Evolutionary conservation across 2,113 vertebrate species (phyloP), one percentile per base, ranked within the genome.

Genomic region (Stigmatopora nigra): DNA sequence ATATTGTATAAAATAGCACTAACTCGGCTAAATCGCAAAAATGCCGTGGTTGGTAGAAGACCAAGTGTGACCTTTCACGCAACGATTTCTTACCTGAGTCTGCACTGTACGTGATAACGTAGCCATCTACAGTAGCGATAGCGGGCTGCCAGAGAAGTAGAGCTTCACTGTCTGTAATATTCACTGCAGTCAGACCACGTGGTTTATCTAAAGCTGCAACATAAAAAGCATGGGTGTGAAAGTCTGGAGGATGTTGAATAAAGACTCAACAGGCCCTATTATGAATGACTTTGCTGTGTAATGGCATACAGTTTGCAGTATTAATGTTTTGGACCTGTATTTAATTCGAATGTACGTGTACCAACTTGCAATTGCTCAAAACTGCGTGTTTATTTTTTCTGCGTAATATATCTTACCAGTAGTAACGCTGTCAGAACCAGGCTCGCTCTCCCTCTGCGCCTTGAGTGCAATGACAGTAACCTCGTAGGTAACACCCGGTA

Each of bases 81-180:
- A 31, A 16, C 8, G 20, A 25, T 25, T 60, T 31, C 47, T 5
- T 88, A 98, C 97, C 95, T 25, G 84, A 81, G 72, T 94, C 93
- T 25, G 93, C 89, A 0, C 86, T 83, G 64, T 95, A 98, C 68
- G 93, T 94, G 86, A 99, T 93, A 69, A 98, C 75, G 0, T 99
- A 99, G 55, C 89, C 93, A 6, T 99, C 97, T 62, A 98, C 93
- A 0, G 93, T 90, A 11, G 95, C 95, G 0, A 98, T 93, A 60
- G 95, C 93, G 0, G 97, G 97, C 81, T 98, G 95, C 97, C 97
- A 99, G 41, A 90, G 88, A 35, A 96, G 89, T 82, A 98, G 69
- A 47, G 94, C 95, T 69, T 91, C 92, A 0, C 92, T 92, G 63
- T 98, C 95, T 0, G 94, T 98, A 88, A 98, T 90, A 78, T 99